These are phyloP conservation scores for Pheosia gnoma DNA, from an alignment of 2,888 invertebrate species.

Conservation along the genomic window DNA sequence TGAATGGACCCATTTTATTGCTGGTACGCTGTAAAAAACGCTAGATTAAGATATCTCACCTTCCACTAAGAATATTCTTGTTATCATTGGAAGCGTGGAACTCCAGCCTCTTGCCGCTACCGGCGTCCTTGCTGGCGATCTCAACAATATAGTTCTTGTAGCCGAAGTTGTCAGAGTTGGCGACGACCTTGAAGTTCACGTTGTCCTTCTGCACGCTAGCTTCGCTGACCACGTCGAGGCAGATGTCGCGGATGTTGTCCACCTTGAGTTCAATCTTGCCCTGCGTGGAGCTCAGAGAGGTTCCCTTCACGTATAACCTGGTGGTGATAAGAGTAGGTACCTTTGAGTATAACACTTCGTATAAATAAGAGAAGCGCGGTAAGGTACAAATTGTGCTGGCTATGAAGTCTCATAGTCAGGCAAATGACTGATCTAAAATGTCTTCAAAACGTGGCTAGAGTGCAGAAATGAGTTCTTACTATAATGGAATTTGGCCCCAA, in stretches of 20 bases:
- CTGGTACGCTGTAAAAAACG: neutral
- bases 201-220: conserved; percentile 86
- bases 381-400: no score
- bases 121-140: conserved; percentile 85
- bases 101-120: conserved; percentile 85
- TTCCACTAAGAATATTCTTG: conserved; percentile 88
- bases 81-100: conserved; percentile 86
- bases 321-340: conserved; percentile 2
- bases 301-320: conserved; percentile 69
- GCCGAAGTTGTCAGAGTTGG: conserved; percentile 86
- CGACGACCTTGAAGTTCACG: conserved; percentile 84
- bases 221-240: conserved; percentile 80
- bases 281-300: conserved; percentile 80
- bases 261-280: conserved; percentile 83
- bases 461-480: no score
- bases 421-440: no score
- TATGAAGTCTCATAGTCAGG: no score
- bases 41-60: conserved; percentile 59
- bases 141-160: conserved; percentile 86
- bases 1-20: no score
- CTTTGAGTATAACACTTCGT: no score
- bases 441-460: no score
- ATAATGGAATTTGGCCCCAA: no score
- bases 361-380: no score
- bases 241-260: conserved; percentile 80